Base-by-base conservation (phyloP, 1,140 invertebrate genomes). In the Chlorops oryzae region DNA sequence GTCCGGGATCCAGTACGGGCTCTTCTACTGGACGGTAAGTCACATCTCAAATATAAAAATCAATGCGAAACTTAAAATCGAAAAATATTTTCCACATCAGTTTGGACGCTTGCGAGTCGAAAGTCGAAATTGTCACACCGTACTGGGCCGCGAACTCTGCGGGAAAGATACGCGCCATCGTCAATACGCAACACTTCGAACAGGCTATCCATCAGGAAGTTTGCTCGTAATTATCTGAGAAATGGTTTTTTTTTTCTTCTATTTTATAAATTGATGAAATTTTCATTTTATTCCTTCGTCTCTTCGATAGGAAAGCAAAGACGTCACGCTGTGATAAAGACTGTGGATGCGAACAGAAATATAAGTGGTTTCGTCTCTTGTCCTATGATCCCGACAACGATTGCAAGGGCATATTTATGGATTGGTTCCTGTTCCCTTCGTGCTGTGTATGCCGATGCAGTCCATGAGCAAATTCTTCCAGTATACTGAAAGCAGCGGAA, bases 181-280 rank as follows among this genome's bases (percentile, higher is more conserved):
- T 95, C 12, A 95, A 95, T 71, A 94, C 90, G 3, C 89, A 92
- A 73, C 90, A 94, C 71, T 92, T 95, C 59, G 90, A 94, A 63
- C 92, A 95, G 74, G 91, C 91, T 9, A 92, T 95, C 65, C 92
- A 94, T 71, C 91, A 94, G 72, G 92, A 94, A 82, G 85, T 92
- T 51, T 93, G 91, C 79, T 82, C 86, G 88, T 91, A 74, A 83
- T 81, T 52, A 40, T n/a, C 39, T n/a, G n/a, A n/a, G n/a, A n/a
- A n/a, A n/a, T n/a, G n/a, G n/a, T n/a, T n/a, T 5, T 21, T 25
- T 43, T 12, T 37, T 21, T 52, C 13, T 24, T 28, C 23, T 15
- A 28, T 27, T 21, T 18, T 50, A 5, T 20, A 38, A 37, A 39
- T 45, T 9, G 25, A 27, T 9, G 9, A 17, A 28, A 45, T 45